Conservation (phyloP, 2,888 invertebrate genomes). For the Automeris io region DNA sequence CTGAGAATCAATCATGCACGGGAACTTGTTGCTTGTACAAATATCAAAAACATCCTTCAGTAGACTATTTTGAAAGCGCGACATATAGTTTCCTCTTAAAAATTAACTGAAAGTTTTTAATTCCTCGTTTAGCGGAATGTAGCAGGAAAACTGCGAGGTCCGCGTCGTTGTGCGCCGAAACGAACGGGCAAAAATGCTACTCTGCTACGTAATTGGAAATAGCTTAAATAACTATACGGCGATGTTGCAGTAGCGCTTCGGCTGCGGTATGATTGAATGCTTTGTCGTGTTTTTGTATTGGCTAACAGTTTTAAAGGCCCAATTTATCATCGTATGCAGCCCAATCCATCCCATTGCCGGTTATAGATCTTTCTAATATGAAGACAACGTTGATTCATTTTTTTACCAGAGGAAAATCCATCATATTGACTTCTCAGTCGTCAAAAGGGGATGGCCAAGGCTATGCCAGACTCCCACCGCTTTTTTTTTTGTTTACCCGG, state of each 20-base stretch:
- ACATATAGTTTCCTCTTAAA: background rate
- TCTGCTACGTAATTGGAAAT: conserved; percentile 62
- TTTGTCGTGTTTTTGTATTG: background rate
- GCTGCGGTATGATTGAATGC: conserved; percentile 3
- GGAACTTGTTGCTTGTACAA: background rate
- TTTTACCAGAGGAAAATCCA: too few relatives aligned
- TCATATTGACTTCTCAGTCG: too few relatives aligned
- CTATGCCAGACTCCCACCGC: too few relatives aligned
- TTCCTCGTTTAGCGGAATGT: conserved; percentile 3
- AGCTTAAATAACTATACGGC: conserved; percentile 54
- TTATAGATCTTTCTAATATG: too few relatives aligned
- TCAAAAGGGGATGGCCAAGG: too few relatives aligned
- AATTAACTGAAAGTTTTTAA: conserved; percentile 8
- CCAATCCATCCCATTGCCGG: too few relatives aligned
- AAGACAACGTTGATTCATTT: too few relatives aligned
- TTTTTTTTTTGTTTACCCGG: too few relatives aligned
- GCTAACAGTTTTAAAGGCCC: too few relatives aligned
- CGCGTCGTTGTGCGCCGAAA: conserved; percentile 24
- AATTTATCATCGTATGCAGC: too few relatives aligned
- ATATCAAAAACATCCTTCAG: background rate
- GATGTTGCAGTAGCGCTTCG: conserved; percentile 11
- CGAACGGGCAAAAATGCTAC: conserved; percentile 13
- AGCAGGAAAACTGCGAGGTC: conserved; percentile 7
- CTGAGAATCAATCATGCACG: background rate
- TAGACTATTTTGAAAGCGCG: too few relatives aligned